Base-by-base conservation (phyloP, 2,888 invertebrate species). In the Drosophila limbata region DNA sequence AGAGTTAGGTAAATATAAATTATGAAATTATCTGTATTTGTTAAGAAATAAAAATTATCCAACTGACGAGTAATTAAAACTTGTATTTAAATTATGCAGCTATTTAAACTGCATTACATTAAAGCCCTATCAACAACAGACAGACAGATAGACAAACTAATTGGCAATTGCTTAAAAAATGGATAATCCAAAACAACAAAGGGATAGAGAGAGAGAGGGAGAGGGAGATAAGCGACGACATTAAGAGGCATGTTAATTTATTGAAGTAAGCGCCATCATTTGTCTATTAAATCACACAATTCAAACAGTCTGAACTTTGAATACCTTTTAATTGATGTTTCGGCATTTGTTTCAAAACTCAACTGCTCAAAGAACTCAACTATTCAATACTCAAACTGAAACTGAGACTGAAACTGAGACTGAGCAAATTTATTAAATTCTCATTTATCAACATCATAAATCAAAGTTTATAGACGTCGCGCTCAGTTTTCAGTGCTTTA, bases 371-470 rank as follows among this genome's bases (percentile, higher is more conserved):
- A n/a, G n/a, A 25, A 60, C 55, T 53, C 50, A 68, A 53, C 21
- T 51, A 21, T 37, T 59, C 31, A 62, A 76, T 42, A 47, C 31
- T 50, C 51, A 71, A 72, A 68, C 28, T 40, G 39, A 62, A 55
- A 56, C 48, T 48, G 15, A 61, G 48, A 63, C 25, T 42, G 19
- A 55, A 47, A 53, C 45, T 59, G 52, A 72, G 60, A 33, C 42
- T 79, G 73, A 69, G 84, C 79, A 84, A 82, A 87, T 89, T 85
- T 85, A 85, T 85, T 89, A 85, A 85, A 85, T 85, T 77, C 89
- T 84, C 89, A 85, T 85, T 85, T 85, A 85, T 89, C 85, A 89
- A 89, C 70, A 80, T 80, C 85, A 85, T 85, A 87, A 85, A 85
- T 85, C 85, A 85, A 84, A 75, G 45, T 55, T 66, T 44, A 47